Conservation (phyloP, 2,797 vertebrate species). For the Selene dorsalis region DNA sequence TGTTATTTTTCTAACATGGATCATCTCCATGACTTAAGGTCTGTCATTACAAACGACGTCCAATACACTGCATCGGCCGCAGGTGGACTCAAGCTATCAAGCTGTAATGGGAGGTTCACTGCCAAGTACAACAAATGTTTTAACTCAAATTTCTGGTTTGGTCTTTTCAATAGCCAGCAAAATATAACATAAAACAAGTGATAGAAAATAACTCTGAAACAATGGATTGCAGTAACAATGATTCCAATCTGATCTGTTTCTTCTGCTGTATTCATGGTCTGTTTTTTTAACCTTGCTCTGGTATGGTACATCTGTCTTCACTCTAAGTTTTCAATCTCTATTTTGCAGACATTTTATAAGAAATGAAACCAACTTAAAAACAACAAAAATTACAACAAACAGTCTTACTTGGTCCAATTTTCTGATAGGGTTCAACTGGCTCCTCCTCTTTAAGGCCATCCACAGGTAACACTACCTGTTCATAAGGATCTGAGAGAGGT, state of each 20-base stretch:
- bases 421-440: slow-evolving; percentile 93
- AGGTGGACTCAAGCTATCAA: slow-evolving; percentile 24
- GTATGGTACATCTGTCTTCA: neutral
- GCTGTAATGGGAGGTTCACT: slow-evolving; percentile 17
- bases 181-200: neutral
- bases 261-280: neutral
- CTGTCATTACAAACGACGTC: slow-evolving; percentile 36
- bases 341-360: neutral
- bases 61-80: slow-evolving; percentile 24
- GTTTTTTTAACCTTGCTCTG: slow-evolving; percentile 8
- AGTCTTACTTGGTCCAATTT: slow-evolving; percentile 98
- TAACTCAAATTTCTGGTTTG: neutral
- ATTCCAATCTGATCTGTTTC: neutral
- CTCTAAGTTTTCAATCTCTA: neutral
- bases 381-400: slow-evolving; percentile 39
- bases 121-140: slow-evolving; percentile 3
- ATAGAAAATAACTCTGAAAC: slow-evolving; percentile 11
- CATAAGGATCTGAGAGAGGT: slow-evolving; percentile 91
- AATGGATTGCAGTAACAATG: slow-evolving; percentile 1
- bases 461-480: slow-evolving; percentile 92
- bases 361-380: slow-evolving; percentile 2
- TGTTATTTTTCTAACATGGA: slow-evolving; percentile 35
- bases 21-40: slow-evolving; percentile 26
- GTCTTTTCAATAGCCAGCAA: neutral
- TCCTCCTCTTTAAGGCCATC: slow-evolving; percentile 97